These are phyloP conservation scores for Chiridota heheva DNA, from an alignment of 35 echinoderm and acorn worm genomes.

Conservation along the genomic window DNA sequence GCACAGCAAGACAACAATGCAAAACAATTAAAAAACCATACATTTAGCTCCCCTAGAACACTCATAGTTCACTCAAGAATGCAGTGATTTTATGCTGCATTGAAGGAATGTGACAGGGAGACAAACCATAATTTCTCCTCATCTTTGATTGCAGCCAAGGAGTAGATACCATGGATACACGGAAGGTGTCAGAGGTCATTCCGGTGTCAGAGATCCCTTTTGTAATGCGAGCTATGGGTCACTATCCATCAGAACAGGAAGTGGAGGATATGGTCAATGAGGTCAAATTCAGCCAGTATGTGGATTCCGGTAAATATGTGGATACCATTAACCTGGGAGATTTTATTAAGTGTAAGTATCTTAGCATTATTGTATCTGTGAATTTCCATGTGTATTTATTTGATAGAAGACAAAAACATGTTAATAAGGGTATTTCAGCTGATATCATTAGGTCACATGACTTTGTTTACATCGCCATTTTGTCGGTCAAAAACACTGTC, in stretches of 20 bases:
- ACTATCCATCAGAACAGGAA: conserved; percentile 96
- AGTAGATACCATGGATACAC: conserved; percentile 74
- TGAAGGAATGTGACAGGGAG: no score
- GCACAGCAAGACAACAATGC: no score
- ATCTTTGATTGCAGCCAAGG: conserved; percentile 83
- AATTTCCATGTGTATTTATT: neutral
- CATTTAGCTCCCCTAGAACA: no score
- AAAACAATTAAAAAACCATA: no score
- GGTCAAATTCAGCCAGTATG: conserved; percentile 95
- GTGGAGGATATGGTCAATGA: conserved; percentile 97
- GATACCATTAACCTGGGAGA: conserved; percentile 73
- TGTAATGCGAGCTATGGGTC: conserved; percentile 97
- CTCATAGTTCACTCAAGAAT: no score
- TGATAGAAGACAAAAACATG: neutral
- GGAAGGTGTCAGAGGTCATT: conserved; percentile 73
- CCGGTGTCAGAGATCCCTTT: conserved; percentile 87
- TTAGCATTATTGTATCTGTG: neutral
- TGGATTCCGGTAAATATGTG: conserved; percentile 90
- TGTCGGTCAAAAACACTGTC: no score
- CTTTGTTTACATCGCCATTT: no score
- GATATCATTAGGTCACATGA: no score
- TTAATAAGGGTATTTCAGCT: no score
- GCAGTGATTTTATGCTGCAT: no score
- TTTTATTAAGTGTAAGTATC: conserved; percentile 96
- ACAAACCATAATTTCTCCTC: no score